Conservation (phyloP, 2,888 invertebrate genomes). For the Xanthia togata region DNA sequence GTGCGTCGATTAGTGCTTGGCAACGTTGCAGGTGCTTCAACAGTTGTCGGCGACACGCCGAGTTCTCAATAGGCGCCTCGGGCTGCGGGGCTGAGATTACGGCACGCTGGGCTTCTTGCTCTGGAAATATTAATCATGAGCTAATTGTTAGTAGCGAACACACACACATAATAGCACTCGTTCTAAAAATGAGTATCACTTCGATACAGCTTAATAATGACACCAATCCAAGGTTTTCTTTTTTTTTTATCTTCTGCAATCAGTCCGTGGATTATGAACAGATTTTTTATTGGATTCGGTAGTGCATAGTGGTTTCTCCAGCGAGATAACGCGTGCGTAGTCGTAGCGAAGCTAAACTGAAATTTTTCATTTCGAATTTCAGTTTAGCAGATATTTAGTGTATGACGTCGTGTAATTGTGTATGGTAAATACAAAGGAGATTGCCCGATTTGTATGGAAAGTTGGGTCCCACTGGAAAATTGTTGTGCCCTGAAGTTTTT, state of each 20-base stretch:
- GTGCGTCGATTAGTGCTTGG: constrained; percentile 93
- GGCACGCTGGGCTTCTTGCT: constrained; percentile 64
- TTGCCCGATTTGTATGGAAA: too few relatives aligned
- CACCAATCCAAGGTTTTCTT: background rate
- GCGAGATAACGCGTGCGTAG: background rate
- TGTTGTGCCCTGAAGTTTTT: too few relatives aligned
- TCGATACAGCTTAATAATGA: background rate
- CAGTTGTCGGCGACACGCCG: constrained; percentile 94
- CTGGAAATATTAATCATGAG: constrained; percentile 15
- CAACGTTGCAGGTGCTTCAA: constrained; percentile 94
- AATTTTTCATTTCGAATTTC: too few relatives aligned
- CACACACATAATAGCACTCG: background rate
- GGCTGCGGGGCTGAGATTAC: constrained; percentile 92
- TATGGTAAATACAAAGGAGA: too few relatives aligned
- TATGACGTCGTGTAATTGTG: too few relatives aligned
- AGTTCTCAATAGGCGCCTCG: constrained; percentile 95
- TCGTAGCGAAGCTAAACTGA: too few relatives aligned
- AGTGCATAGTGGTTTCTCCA: background rate
- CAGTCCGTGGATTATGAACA: background rate
- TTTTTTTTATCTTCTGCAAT: background rate
- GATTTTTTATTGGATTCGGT: background rate
- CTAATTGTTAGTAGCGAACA: background rate
- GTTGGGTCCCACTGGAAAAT: too few relatives aligned
- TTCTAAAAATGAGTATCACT: background rate
- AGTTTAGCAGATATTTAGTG: too few relatives aligned